These are phyloP conservation scores for Phlogophora meticulosa DNA, from an alignment of 2,888 invertebrate species.

Conservation along the genomic window DNA sequence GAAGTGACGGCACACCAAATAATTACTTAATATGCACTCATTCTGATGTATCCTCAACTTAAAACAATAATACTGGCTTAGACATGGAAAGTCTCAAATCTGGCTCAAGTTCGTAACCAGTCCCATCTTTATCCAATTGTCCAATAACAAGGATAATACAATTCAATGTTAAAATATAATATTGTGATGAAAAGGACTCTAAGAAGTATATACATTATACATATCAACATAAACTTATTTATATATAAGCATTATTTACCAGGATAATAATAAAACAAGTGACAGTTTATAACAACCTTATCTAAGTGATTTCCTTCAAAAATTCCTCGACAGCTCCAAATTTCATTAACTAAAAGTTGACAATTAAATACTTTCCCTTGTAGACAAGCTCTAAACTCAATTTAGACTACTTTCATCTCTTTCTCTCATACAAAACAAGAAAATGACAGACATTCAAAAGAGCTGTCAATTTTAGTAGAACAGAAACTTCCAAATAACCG, in stretches of 20 bases:
- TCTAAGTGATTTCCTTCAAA: background rate
- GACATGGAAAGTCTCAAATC: background rate
- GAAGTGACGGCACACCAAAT: background rate
- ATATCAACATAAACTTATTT: conserved; percentile 39
- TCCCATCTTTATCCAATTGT: conserved; percentile 18
- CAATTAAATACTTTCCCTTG: too few relatives aligned
- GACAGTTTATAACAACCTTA: conserved; percentile 9
- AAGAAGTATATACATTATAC: conserved; percentile 20
- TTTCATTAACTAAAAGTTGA: background rate
- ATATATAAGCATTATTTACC: conserved; percentile 33
- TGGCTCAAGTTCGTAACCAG: background rate
- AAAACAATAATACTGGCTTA: background rate
- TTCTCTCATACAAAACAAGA: too few relatives aligned
- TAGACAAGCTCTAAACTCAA: too few relatives aligned
- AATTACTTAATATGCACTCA: background rate
- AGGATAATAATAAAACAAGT: conserved; percentile 24
- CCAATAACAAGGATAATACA: background rate
- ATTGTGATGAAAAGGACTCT: conserved; percentile 6
- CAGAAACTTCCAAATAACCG: too few relatives aligned
- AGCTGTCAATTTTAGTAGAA: too few relatives aligned
- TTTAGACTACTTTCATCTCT: too few relatives aligned
- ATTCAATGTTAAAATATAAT: conserved; percentile 9
- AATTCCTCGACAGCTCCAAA: background rate
- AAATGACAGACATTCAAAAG: too few relatives aligned
- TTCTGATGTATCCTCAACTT: background rate